Percentiles rank a stretch among this genome's conserved stretches.
phyloP scores from a whole-genome alignment of 2,888 invertebrate genomes.

The Pteria penguin region DNA sequence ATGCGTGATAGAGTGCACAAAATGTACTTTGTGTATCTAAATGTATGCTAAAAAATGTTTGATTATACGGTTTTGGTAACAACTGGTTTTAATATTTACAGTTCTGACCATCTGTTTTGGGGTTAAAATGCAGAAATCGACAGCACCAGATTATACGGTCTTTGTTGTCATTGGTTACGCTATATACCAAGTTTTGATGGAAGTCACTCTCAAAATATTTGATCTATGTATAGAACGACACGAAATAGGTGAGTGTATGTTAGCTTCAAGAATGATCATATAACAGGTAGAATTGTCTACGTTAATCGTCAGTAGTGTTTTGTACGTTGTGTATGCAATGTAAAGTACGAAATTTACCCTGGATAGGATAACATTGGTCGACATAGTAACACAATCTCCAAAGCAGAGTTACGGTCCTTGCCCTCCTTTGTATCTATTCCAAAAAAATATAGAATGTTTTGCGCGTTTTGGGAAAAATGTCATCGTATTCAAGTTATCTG shows the following conservation, averaged over 20 bases:
- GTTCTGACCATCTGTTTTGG: constrained; percentile 61
- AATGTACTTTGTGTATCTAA: too few species aligned
- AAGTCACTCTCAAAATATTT: constrained; percentile 50
- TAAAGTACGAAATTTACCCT: too few species aligned
- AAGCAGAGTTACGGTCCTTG: too few species aligned
- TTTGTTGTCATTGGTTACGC: constrained; percentile 61
- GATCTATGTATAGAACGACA: constrained; percentile 46
- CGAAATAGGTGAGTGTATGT: constrained; percentile 46
- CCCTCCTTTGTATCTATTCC: too few species aligned
- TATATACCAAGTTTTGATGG: constrained; percentile 58
- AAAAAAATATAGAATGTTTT: too few species aligned
- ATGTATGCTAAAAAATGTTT: too few species aligned
- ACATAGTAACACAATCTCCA: too few species aligned
- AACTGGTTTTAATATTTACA: constrained; percentile 31
- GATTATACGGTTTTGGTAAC: neutral
- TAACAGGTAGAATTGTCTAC: neutral
- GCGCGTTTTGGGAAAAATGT: too few species aligned
- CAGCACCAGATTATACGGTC: constrained; percentile 58
- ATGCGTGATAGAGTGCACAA: too few species aligned
- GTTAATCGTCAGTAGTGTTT: neutral
- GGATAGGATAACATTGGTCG: too few species aligned
- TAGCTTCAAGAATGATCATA: neutral
- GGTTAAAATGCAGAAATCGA: constrained; percentile 55
- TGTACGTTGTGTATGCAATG: neutral
- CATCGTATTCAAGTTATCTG: too few species aligned